Evolutionary conservation across 2,113 vertebrate genomes (phyloP).

Genomic region (Elgaria multicarinata): DNA sequence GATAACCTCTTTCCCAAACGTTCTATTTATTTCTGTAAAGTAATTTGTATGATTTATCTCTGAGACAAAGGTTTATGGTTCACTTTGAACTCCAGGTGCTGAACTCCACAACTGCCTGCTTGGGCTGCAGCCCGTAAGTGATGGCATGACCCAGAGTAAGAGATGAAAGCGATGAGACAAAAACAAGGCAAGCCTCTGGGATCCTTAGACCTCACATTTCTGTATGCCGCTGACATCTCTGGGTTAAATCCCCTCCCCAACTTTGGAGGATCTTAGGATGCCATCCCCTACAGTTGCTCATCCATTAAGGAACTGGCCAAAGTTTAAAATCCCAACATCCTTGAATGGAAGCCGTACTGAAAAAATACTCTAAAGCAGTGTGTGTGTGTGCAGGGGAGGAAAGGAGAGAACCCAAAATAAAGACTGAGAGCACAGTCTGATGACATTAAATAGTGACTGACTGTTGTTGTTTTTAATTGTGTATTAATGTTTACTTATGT

Average conservation of each 20-base stretch:
- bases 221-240: conserved; percentile 67
- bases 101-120: conserved; percentile 76
- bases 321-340: conserved; percentile 29
- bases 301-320: conserved; percentile 45
- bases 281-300: conserved; percentile 47
- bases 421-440: no score
- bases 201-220: conserved; percentile 68
- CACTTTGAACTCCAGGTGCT: conserved; percentile 79
- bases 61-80: conserved; percentile 75
- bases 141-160: conserved; percentile 74
- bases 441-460: no score
- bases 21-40: conserved; percentile 80
- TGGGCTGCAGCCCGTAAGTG: conserved; percentile 73
- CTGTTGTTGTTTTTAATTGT: no score
- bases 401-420: no score
- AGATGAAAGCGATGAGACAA: conserved; percentile 76
- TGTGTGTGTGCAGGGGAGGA: no score
- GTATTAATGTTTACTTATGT: no score
- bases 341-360: not conserved
- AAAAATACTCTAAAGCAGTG: not conserved
- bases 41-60: conserved; percentile 80
- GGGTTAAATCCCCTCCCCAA: conserved; percentile 69
- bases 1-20: conserved; percentile 77
- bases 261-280: conserved; percentile 61
- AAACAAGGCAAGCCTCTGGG: conserved; percentile 74